These are phyloP conservation scores for Panagrolaimus sp. DNA, from an alignment of 1,140 invertebrate genomes.

Conservation along the genomic window DNA sequence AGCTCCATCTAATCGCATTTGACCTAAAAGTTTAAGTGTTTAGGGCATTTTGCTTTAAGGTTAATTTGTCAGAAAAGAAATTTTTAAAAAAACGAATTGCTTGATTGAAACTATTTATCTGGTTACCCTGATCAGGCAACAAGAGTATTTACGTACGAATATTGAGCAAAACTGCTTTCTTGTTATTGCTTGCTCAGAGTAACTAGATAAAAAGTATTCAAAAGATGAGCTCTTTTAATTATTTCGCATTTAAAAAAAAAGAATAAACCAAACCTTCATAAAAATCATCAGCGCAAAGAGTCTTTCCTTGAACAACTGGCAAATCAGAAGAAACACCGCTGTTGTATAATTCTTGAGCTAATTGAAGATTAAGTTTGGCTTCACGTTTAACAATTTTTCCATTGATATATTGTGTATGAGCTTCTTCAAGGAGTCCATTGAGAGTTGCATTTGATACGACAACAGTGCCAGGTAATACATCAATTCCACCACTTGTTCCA, in stretches of 20 bases:
- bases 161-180: too few species aligned
- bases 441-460: constrained; percentile 51
- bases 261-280: constrained; percentile 69
- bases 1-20: constrained; percentile 87
- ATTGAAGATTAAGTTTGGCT: constrained; percentile 73
- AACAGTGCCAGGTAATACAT: constrained; percentile 49
- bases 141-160: too few species aligned
- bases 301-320: constrained; percentile 72
- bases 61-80: too few species aligned
- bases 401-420: constrained; percentile 71
- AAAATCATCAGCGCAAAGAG: constrained; percentile 92
- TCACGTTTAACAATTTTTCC: constrained; percentile 76
- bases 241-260: too few species aligned
- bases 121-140: too few species aligned
- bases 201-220: too few species aligned
- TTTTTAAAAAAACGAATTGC: too few species aligned
- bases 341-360: constrained; percentile 73
- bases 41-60: too few species aligned
- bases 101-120: too few species aligned
- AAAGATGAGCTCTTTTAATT: too few species aligned
- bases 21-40: constrained; percentile 61
- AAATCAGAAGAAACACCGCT: constrained; percentile 67
- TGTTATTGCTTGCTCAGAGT: too few species aligned
- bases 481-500: constrained; percentile 67
- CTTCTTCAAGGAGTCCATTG: constrained; percentile 44